Evolutionary conservation across 2,888 invertebrate genomes (phyloP), one percentile per base, ranked within the genome.

Genomic region (Eremobia ochroleuca): DNA sequence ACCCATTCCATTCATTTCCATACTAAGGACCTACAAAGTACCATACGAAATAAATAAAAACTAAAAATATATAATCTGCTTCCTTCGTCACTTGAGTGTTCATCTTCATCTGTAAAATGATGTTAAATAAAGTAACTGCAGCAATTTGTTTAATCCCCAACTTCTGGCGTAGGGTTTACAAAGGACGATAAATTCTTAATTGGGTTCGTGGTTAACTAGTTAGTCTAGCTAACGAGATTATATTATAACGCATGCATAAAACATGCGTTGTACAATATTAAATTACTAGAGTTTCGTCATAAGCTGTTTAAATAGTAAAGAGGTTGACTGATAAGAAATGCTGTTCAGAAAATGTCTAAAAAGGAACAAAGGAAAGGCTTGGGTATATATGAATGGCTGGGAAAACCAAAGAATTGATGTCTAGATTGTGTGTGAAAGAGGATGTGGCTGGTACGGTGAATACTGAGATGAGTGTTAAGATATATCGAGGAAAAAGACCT

Each of bases 221-320:
- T 68, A 65, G 73, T 71, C 59, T 74, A 78, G 71, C 83, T 86
- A 86, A 83, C 79, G 68, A 86, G 84, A 86, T 83, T 74, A 34
- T 74, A 34, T 34, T 34, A 86, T 75, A 75, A 70, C 31, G 65
- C 61, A 66, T 86, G 68, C 68, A 86, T 86, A 86, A 78, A 83
- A 69, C 79, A 86, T 75, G 84, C 72, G 74, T 66, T 34, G 72
- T 66, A 83, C 73, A 78, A 77, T 77, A 86, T 83, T 86, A 77
- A 68, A 82, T 86, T 73, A 77, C 55, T 37, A 82, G 61, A 59
- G 55, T 37, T 64, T 64, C 43, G 62, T 73, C 43, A 67, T 64
- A 58, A 40, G n/a, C 67, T 66, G 66, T 58, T 71, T 52, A 66
- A 66, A 58, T 62, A 83, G 49, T n/a, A 69, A 25, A 52, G 55